Base-by-base conservation (phyloP, 2,113 vertebrate species). In the Raja brachyura region DNA sequence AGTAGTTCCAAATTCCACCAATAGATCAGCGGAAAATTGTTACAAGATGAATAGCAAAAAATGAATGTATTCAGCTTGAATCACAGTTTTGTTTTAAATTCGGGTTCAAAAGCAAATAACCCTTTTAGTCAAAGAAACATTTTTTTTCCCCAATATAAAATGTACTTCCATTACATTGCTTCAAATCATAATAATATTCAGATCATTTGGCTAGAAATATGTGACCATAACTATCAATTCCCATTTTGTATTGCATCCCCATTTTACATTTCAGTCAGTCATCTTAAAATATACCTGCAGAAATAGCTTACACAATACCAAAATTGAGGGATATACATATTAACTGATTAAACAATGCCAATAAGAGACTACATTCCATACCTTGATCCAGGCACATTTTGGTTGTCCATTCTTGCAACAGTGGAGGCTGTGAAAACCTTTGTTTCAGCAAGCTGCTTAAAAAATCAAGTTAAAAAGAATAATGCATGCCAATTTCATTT, bases 341-440 rank as follows among this genome's bases (percentile, higher is more conserved):
- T 73, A 39, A 92, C 39, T 92, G 8, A 39, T 54, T 92, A 74
- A 70, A 11, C 8, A 63, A 92, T 70, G 39, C 25, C 28, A 92
- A 92, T 73, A 25, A 25, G 48, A 10, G 33, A 54, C 54, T 59
- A 56, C 39, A 54, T 70, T 70, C 13, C 94, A 95, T 96, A 99
- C 98, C 97, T 98, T 94, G 97, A 97, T 93, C 97, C 96, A 94
- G 97, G 93, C 93, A 96, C 95, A 94, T 97, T 94, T n/a, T 97
- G 97, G 94, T 97, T 99, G 94, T 99, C 98, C 94, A 96, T 90
- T 94, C 96, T 95, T 93, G 95, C 94, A 94, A 96, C 97, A 95
- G 97, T 97, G 18, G 98, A 99, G 85, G 98, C 97, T 88, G 98
- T 99, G 94, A 99, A 99, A 75, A 99, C 98, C 96, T 99, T 99